Percentiles rank a stretch among this genome's conserved stretches.
Conservation (phyloP, 2,797 vertebrate species). For the Brachymystax lenok region DNA sequence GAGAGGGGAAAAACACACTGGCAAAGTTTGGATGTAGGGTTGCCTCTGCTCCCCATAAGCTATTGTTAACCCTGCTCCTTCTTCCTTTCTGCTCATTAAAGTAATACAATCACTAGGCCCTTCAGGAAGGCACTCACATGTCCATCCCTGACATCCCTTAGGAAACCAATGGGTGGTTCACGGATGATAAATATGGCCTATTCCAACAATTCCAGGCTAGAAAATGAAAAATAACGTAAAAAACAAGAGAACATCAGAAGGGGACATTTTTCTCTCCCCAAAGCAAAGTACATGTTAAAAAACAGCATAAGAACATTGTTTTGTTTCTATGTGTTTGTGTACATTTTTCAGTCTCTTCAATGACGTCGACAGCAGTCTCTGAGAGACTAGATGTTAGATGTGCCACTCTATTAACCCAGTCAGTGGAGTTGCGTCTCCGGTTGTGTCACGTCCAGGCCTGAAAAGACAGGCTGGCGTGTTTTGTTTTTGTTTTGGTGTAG, state of each 20-base stretch:
- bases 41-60: slow-evolving; percentile 41
- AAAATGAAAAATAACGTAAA: slow-evolving; percentile 29
- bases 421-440: slow-evolving; percentile 39
- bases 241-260: slow-evolving; percentile 32
- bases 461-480: too few relatives aligned
- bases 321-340: neutral
- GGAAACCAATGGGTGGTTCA: slow-evolving; percentile 11
- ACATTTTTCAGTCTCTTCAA: too few relatives aligned
- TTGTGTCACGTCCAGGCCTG: too few relatives aligned
- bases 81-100: slow-evolving; percentile 70
- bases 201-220: slow-evolving; percentile 40
- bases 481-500: too few relatives aligned
- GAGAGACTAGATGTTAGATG: slow-evolving; percentile 39
- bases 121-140: slow-evolving; percentile 52
- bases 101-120: slow-evolving; percentile 54
- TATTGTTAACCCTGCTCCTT: slow-evolving; percentile 62
- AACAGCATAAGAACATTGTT: neutral
- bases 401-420: slow-evolving; percentile 44
- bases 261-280: slow-evolving; percentile 21
- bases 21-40: neutral
- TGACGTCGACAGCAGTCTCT: slow-evolving; percentile 3
- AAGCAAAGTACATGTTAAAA: neutral
- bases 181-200: slow-evolving; percentile 14
- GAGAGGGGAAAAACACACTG: slow-evolving; percentile 42
- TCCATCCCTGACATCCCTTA: slow-evolving; percentile 43